These are phyloP conservation scores for Achatina immaculata DNA, from an alignment of 1,140 invertebrate species.

Conservation along the genomic window DNA sequence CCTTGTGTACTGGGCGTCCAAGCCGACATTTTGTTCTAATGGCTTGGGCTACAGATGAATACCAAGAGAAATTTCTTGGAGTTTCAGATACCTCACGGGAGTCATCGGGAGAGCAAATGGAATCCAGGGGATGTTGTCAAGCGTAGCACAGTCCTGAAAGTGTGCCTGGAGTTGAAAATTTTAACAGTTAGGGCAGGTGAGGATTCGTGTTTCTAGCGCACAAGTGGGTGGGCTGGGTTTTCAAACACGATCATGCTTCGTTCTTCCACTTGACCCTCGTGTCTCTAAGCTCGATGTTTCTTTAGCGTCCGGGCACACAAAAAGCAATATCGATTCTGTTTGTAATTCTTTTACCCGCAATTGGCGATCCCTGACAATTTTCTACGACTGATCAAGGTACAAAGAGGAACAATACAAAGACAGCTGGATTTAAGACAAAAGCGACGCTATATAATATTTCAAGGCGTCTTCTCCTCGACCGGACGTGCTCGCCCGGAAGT, in stretches of 20 bases:
- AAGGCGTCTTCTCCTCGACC: background rate
- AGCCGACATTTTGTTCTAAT: too few species aligned
- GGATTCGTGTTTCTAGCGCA: too few species aligned
- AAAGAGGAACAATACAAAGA: background rate
- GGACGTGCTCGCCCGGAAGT: background rate
- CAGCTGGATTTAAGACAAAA: background rate
- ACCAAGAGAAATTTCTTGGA: background rate
- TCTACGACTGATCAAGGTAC: background rate
- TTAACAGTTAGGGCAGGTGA: background rate
- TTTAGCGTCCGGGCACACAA: too few species aligned
- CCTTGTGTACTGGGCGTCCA: too few species aligned
- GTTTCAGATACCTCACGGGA: background rate
- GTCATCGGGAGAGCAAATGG: background rate
- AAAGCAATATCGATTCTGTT: background rate
- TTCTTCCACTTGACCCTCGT: too few species aligned
- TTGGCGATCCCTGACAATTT: background rate
- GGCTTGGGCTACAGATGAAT: too few species aligned
- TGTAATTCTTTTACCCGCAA: background rate
- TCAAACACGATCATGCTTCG: too few species aligned
- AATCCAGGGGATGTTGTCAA: background rate
- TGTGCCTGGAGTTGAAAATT: background rate
- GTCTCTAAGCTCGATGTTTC: too few species aligned
- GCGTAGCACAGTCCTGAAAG: too few species aligned
- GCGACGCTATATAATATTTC: background rate
- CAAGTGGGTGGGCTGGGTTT: too few species aligned